phyloP scores from a whole-genome alignment of 1,140 invertebrate species.

The Teleogryllus occipitalis region DNA sequence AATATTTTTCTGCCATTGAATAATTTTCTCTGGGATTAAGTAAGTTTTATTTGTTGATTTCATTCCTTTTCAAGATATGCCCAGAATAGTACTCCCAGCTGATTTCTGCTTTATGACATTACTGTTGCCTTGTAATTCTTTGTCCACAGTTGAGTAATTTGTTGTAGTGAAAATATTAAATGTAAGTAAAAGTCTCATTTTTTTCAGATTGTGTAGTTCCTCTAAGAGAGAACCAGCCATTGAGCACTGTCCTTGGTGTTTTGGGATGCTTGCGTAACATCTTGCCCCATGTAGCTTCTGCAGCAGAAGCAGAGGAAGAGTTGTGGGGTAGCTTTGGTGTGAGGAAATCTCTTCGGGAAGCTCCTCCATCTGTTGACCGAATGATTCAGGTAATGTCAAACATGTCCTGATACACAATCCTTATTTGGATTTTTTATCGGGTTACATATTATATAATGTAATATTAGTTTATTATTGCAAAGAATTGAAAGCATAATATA shows the following conservation, averaged over 20 bases:
- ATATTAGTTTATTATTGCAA: not conserved
- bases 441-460: not conserved
- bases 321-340: slow-evolving; percentile 38
- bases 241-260: slow-evolving; percentile 49
- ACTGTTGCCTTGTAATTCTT: no score
- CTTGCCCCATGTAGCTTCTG: slow-evolving; percentile 40
- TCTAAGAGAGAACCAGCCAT: slow-evolving; percentile 41
- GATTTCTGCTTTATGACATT: no score
- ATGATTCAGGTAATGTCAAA: slow-evolving; percentile 25
- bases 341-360: slow-evolving; percentile 22
- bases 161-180: no score
- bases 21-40: no score
- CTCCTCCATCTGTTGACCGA: slow-evolving; percentile 26
- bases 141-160: no score
- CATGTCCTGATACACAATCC: no score
- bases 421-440: not conserved
- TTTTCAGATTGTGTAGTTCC: slow-evolving; percentile 45
- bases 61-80: no score
- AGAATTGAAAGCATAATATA: not conserved
- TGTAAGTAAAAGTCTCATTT: no score
- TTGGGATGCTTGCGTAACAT: slow-evolving; percentile 55
- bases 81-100: no score
- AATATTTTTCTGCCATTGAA: no score
- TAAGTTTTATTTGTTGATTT: no score
- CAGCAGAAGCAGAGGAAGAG: slow-evolving; percentile 22